A percentile compares a stretch with the other conserved stretches of the same genome.
phyloP scores from a whole-genome alignment of 2,797 vertebrate genomes.

The Parauchenoglanis punctatus region DNA sequence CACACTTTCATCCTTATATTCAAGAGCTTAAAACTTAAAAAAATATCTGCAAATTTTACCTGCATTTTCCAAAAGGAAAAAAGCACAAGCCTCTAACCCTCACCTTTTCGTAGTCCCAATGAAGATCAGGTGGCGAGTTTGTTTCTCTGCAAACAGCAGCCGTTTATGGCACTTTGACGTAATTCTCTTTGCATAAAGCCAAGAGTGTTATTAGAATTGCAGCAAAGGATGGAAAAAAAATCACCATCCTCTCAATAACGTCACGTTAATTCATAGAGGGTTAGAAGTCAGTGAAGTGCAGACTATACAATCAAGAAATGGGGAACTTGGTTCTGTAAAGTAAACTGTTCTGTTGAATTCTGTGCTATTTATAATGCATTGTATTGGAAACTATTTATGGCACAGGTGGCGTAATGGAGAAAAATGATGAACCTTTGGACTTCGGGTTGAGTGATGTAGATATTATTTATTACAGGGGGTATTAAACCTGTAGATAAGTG shows the following conservation, averaged over 20 bases:
- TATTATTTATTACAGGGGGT: background rate
- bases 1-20: background rate
- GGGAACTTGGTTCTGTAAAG: background rate
- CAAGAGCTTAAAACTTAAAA: background rate
- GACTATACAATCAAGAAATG: background rate
- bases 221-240: background rate
- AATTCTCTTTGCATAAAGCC: constrained; percentile 65
- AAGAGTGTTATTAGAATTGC: constrained; percentile 35
- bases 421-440: constrained; percentile 43
- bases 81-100: background rate
- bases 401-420: background rate
- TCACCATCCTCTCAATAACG: background rate
- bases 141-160: constrained; percentile 47
- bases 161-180: constrained; percentile 79
- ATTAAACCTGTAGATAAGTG: constrained; percentile 67
- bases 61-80: constrained; percentile 8
- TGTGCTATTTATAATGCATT: background rate
- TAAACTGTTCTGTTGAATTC: background rate
- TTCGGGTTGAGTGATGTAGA: constrained; percentile 24
- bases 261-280: background rate
- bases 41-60: constrained; percentile 4
- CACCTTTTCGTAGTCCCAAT: background rate
- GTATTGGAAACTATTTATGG: background rate
- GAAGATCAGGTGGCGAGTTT: constrained; percentile 14
- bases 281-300: background rate